phyloP scores from a whole-genome alignment of 1,140 invertebrate species.

The Maconellicoccus hirsutus region DNA sequence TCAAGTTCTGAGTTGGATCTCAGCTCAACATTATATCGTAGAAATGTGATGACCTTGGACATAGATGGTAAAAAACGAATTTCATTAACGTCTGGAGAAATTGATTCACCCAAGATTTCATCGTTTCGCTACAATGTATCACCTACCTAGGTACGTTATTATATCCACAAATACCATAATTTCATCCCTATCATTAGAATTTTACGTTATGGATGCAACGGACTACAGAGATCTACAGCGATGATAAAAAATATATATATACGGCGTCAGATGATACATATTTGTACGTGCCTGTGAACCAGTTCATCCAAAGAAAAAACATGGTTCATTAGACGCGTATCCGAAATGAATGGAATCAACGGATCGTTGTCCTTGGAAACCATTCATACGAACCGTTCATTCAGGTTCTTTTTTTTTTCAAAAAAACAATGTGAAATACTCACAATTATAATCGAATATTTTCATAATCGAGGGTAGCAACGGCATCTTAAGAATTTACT shows the following conservation, averaged over 20 bases:
- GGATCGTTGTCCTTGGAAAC: slow-evolving; percentile 7
- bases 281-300: slow-evolving; percentile 7
- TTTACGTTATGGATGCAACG: background rate
- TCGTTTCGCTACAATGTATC: background rate
- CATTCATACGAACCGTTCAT: slow-evolving; percentile 3
- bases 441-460: too few species aligned
- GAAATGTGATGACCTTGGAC: too few species aligned
- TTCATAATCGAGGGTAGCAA: too few species aligned
- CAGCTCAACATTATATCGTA: too few species aligned
- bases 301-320: slow-evolving; percentile 4
- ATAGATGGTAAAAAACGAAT: too few species aligned
- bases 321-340: slow-evolving; percentile 7
- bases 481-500: too few species aligned
- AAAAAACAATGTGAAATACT: background rate
- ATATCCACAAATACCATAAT: background rate
- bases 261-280: background rate
- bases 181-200: background rate
- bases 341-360: slow-evolving; percentile 7
- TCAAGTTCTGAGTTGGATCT: too few species aligned
- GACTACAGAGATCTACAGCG: background rate
- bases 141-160: background rate
- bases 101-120: too few species aligned
- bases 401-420: background rate
- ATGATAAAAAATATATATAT: background rate
- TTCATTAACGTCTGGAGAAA: too few species aligned